Evolutionary conservation across 2,888 invertebrate species (phyloP).

Genomic region (Beris chalybata): DNA sequence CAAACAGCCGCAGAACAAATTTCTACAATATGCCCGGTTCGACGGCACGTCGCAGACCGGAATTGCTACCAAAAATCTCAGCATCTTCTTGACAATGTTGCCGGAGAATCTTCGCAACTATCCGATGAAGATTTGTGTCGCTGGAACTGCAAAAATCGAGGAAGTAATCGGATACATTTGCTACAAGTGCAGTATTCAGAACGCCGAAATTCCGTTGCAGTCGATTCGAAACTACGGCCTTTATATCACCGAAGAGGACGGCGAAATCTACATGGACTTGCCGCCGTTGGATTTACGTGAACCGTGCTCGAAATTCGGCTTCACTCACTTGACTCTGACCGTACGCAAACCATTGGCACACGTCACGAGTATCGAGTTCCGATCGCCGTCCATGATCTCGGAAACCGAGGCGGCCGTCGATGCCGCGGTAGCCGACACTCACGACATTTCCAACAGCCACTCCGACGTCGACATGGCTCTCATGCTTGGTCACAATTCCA

Average conservation of each 20-base stretch:
- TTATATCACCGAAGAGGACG: slow-evolving; percentile 95
- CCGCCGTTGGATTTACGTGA: slow-evolving; percentile 87
- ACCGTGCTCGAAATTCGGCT: slow-evolving; percentile 90
- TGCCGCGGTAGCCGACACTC: slow-evolving; percentile 54
- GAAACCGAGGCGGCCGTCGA: slow-evolving; percentile 54
- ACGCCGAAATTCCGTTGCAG: slow-evolving; percentile 65
- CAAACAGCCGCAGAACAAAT: slow-evolving; percentile 80
- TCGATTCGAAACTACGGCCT: slow-evolving; percentile 77
- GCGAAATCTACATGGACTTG: slow-evolving; percentile 91
- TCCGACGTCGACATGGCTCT: slow-evolving; percentile 62
- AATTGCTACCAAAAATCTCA: slow-evolving; percentile 78
- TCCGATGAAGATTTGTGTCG: slow-evolving; percentile 79
- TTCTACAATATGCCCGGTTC: slow-evolving; percentile 85
- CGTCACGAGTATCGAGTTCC: slow-evolving; percentile 50
- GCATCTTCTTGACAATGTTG: slow-evolving; percentile 88
- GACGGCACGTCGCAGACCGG: slow-evolving; percentile 86
- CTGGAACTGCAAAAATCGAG: slow-evolving; percentile 81
- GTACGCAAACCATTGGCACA: slow-evolving; percentile 61
- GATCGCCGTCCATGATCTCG: slow-evolving; percentile 55
- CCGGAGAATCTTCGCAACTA: slow-evolving; percentile 78
- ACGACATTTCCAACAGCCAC: slow-evolving; percentile 42
- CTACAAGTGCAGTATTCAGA: slow-evolving; percentile 74
- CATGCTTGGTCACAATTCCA: slow-evolving; percentile 73
- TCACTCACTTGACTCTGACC: slow-evolving; percentile 84
- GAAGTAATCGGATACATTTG: slow-evolving; percentile 93